Evolutionary conservation across 2,888 invertebrate genomes (phyloP).

Genomic region (Tribolium freemani): DNA sequence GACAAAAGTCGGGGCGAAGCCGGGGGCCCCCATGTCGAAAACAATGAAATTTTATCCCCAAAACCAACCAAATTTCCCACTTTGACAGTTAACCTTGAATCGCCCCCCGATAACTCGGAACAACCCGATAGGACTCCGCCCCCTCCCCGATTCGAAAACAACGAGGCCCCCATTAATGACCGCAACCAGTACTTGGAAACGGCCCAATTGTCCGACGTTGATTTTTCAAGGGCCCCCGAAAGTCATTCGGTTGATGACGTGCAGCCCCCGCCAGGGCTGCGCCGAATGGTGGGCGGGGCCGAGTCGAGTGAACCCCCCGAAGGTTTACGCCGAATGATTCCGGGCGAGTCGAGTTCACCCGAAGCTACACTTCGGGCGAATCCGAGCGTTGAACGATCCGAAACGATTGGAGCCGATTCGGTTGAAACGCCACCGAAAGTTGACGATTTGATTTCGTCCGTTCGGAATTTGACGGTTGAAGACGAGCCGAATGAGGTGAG

Average conservation of each 20-base stretch:
- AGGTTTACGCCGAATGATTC: slow-evolving; percentile 75
- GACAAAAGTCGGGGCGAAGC: slow-evolving; percentile 70
- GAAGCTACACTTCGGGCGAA: slow-evolving; percentile 55
- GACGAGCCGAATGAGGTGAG: slow-evolving; percentile 57
- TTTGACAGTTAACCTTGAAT: slow-evolving; percentile 68
- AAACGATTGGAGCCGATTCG: slow-evolving; percentile 67
- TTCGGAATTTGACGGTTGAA: slow-evolving; percentile 65
- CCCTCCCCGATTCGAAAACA: slow-evolving; percentile 69
- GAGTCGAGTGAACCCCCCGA: slow-evolving; percentile 66
- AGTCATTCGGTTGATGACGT: slow-evolving; percentile 57
- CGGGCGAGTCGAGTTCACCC: slow-evolving; percentile 73
- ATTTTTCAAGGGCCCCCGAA: slow-evolving; percentile 49
- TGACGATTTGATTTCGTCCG: slow-evolving; percentile 57
- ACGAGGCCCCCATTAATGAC: slow-evolving; percentile 78
- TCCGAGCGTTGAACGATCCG: slow-evolving; percentile 55
- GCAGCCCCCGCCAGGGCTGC: slow-evolving; percentile 74
- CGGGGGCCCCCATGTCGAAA: slow-evolving; percentile 53
- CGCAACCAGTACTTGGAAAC: slow-evolving; percentile 84
- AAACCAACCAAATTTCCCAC: slow-evolving; percentile 62
- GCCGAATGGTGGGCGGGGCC: slow-evolving; percentile 68
- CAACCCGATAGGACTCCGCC: slow-evolving; percentile 69
- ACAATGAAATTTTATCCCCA: slow-evolving; percentile 68
- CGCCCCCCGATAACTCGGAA: slow-evolving; percentile 79
- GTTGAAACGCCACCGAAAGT: slow-evolving; percentile 54
- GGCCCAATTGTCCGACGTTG: slow-evolving; percentile 77